Conservation (phyloP, 2,888 invertebrate genomes). For the Gastrophysa polygoni region DNA sequence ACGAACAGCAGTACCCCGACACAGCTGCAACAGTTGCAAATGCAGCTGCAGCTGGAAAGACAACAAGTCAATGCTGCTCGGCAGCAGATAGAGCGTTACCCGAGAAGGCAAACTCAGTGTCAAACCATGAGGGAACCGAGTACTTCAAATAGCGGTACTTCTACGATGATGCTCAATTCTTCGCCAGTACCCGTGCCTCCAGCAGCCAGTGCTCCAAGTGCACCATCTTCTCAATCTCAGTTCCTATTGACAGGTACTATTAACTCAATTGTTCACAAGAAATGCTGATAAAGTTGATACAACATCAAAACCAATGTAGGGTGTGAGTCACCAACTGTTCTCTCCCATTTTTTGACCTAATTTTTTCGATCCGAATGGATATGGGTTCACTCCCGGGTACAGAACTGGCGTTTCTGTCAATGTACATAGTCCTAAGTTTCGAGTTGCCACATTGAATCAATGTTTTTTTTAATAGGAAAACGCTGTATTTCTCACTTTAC, state of each 20-base stretch:
- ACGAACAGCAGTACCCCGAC: conserved; percentile 69
- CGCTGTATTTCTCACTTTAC: too few species aligned
- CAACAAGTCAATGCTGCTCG: conserved; percentile 87
- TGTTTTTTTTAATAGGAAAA: too few species aligned
- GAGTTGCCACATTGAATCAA: too few species aligned
- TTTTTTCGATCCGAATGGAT: too few species aligned
- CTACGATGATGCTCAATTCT: conserved; percentile 53
- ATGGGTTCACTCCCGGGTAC: too few species aligned
- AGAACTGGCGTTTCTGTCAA: too few species aligned
- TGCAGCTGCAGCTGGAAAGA: conserved; percentile 91
- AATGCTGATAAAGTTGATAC: too few species aligned
- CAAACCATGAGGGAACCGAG: conserved; percentile 47
- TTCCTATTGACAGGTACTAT: conserved; percentile 51
- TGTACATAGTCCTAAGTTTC: too few species aligned
- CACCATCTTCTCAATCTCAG: conserved; percentile 52
- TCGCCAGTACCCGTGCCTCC: conserved; percentile 52
- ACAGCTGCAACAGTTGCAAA: conserved; percentile 91
- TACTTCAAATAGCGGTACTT: conserved; percentile 46
- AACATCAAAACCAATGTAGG: too few species aligned
- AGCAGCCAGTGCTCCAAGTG: conserved; percentile 48
- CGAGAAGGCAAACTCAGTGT: conserved; percentile 77
- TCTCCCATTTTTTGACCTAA: too few species aligned
- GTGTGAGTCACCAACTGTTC: too few species aligned
- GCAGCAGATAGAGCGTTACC: conserved; percentile 88
- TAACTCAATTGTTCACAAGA: too few species aligned